These are phyloP conservation scores for Microctenopoma steveboyesi DNA, from an alignment of 2,797 vertebrate genomes.

Conservation along the genomic window DNA sequence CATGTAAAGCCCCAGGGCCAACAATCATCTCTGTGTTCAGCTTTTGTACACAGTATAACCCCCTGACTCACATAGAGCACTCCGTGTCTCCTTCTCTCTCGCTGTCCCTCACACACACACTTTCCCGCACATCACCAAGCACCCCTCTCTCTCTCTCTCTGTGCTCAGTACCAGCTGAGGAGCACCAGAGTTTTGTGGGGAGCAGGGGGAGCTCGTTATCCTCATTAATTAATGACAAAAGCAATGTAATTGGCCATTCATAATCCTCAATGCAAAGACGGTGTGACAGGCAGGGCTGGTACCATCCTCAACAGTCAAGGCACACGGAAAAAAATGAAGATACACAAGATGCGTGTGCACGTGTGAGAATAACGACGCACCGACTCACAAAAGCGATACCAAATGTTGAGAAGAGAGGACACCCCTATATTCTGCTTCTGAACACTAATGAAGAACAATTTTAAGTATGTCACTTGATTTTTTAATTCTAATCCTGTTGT, in stretches of 20 bases:
- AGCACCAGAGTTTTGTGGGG: constrained; percentile 74
- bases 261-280: constrained; percentile 84
- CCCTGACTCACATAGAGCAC: constrained; percentile 37
- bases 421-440: background rate
- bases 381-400: constrained; percentile 29
- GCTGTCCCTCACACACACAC: constrained; percentile 19
- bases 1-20: constrained; percentile 68
- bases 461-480: constrained; percentile 45
- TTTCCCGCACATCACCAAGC: constrained; percentile 42
- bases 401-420: constrained; percentile 18
- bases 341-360: constrained; percentile 34
- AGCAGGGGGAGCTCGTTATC: constrained; percentile 80
- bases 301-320: constrained; percentile 64
- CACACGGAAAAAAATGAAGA: constrained; percentile 72
- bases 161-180: constrained; percentile 78
- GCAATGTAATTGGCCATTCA: constrained; percentile 88
- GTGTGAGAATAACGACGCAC: constrained; percentile 30
- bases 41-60: constrained; percentile 56
- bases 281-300: constrained; percentile 83
- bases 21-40: constrained; percentile 54
- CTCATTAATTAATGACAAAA: constrained; percentile 85
- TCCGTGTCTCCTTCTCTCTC: constrained; percentile 17
- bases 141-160: constrained; percentile 60
- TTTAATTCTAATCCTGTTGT: constrained; percentile 49
- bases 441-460: constrained; percentile 30